Percentiles rank a stretch among this genome's conserved stretches.
Conservation (phyloP, 2,797 vertebrate species). For the Gambelia wislizenii region DNA sequence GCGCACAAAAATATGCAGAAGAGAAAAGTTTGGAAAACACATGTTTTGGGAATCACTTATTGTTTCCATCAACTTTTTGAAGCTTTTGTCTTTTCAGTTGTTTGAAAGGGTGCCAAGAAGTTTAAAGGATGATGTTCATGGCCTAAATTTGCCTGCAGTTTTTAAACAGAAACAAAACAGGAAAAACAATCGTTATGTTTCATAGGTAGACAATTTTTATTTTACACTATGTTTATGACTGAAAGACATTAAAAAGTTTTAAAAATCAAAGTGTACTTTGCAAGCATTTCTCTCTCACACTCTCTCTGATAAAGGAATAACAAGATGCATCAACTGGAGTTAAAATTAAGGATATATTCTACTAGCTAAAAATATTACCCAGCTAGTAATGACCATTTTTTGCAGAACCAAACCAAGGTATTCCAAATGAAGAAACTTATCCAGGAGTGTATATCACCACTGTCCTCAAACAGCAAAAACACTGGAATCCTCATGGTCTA, state of each 20-base stretch:
- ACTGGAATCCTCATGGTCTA: not conserved
- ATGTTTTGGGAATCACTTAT: slow-evolving; percentile 38
- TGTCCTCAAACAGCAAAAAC: not conserved
- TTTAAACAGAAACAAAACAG: not conserved
- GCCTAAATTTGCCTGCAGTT: slow-evolving; percentile 25
- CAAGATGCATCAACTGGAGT: not conserved
- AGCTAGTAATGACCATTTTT: not conserved
- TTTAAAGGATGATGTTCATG: not conserved
- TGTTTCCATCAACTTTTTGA: slow-evolving; percentile 28
- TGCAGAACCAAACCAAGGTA: not conserved
- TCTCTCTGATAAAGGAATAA: not conserved
- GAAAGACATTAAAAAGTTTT: not conserved
- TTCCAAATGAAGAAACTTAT: not conserved
- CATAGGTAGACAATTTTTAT: not conserved
- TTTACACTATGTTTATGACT: not conserved
- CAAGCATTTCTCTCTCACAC: not conserved
- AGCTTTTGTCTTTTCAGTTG: slow-evolving; percentile 34
- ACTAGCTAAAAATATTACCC: not conserved
- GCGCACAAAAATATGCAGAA: not conserved
- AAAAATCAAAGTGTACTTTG: not conserved
- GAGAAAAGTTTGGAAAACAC: slow-evolving; percentile 31
- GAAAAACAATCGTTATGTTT: not conserved
- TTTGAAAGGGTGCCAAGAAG: slow-evolving; percentile 40
- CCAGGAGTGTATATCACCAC: too few relatives aligned
- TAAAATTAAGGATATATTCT: not conserved